phyloP scores from a whole-genome alignment of 2,888 invertebrate genomes.

The Cryptophagus acutangulus region DNA sequence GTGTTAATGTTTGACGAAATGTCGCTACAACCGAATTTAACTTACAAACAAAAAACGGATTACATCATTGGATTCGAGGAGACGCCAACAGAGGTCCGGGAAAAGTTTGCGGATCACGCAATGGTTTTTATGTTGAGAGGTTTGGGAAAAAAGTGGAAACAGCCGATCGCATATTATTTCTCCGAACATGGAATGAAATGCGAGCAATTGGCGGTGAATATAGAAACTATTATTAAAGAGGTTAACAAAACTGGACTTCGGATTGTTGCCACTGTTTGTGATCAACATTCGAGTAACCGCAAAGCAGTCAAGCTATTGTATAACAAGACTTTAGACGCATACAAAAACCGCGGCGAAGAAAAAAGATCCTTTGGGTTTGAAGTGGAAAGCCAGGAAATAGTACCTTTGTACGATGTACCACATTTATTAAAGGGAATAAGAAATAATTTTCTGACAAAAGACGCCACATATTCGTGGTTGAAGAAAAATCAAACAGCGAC shows the following conservation, averaged over 20 bases:
- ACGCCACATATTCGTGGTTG: neutral
- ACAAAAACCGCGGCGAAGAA: neutral
- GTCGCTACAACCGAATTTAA: neutral
- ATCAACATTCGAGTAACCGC: neutral
- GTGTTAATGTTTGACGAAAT: conserved; percentile 5
- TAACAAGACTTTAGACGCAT: neutral
- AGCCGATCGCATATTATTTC: conserved; percentile 5
- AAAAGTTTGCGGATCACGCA: conserved; percentile 4
- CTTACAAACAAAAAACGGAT: neutral
- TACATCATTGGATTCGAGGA: too few species aligned
- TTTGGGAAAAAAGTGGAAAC: neutral
- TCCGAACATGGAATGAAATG: neutral
- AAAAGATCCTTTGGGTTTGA: conserved; percentile 2
- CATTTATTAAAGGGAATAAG: conserved; percentile 2
- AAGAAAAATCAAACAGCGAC: neutral
- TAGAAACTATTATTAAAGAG: conserved; percentile 3
- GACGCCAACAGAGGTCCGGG: too few species aligned
- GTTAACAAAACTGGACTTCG: neutral
- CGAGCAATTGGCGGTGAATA: neutral
- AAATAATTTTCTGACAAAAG: neutral
- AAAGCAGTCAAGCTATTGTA: neutral
- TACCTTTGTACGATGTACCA: conserved; percentile 1
- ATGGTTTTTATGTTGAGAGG: conserved; percentile 4
- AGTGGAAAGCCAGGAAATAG: conserved; percentile 1
- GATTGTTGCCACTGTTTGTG: conserved; percentile 3